Evolutionary conservation across 1,140 invertebrate species (phyloP).

Genomic region (Phortica variegata): DNA sequence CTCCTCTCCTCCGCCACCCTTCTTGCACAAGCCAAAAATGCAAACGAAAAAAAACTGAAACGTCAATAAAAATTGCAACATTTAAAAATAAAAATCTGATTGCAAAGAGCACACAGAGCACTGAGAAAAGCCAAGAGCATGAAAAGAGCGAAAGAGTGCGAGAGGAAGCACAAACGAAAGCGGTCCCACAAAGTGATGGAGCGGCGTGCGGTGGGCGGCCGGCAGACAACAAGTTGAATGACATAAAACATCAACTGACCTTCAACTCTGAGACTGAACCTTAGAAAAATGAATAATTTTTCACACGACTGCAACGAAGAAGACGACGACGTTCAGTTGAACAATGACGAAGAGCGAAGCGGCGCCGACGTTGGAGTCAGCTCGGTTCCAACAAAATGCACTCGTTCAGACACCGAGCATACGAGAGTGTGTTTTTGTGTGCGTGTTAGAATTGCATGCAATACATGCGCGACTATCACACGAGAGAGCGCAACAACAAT

Average conservation of each 20-base stretch:
- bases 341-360: too few relatives aligned
- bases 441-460: too few relatives aligned
- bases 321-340: too few relatives aligned
- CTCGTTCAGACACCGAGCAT: too few relatives aligned
- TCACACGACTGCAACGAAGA: conserved; percentile 32
- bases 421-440: too few relatives aligned
- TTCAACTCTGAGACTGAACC: conserved; percentile 56
- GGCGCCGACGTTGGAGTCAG: too few relatives aligned
- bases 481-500: too few relatives aligned
- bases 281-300: conserved; percentile 56
- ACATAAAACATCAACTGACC: conserved; percentile 57
- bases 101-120: conserved; percentile 16
- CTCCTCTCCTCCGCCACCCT: too few relatives aligned
- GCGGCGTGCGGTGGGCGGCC: not conserved
- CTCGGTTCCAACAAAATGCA: too few relatives aligned
- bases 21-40: conserved; percentile 4
- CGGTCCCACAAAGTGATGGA: not conserved
- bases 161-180: conserved; percentile 16
- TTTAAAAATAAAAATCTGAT: conserved; percentile 36
- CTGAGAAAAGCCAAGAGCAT: not conserved
- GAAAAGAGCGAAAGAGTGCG: conserved; percentile 13
- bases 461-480: too few relatives aligned
- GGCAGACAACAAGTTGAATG: conserved; percentile 50
- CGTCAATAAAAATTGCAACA: too few relatives aligned
- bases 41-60: too few relatives aligned